A percentile compares a stretch with the other conserved stretches of the same genome.
Conservation (phyloP, 2,888 invertebrate species). For the Hirudinaria manillensis region DNA sequence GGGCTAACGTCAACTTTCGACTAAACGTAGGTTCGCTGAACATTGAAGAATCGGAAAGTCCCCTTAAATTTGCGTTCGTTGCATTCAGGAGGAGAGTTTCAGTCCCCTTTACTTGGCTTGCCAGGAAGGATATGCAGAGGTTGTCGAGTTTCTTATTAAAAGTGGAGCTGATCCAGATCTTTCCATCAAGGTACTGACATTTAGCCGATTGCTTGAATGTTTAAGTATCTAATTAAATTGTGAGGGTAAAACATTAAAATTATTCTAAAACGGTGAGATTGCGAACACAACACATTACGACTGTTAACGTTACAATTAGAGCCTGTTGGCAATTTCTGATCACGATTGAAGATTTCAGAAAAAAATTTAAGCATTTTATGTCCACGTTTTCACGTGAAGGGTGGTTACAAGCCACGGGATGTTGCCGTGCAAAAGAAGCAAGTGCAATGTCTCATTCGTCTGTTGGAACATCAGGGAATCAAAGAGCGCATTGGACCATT, state of each 20-base stretch:
- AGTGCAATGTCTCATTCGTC: background rate
- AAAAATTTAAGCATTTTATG: too few species aligned
- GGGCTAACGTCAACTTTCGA: conserved; percentile 15
- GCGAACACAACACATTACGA: too few species aligned
- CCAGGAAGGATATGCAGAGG: conserved; percentile 11
- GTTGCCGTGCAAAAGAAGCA: conserved; percentile 9
- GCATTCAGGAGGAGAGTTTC: conserved; percentile 11
- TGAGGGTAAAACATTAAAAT: too few species aligned
- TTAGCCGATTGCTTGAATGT: too few species aligned
- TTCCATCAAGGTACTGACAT: background rate
- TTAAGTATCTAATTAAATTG: too few species aligned
- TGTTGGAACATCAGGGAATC: background rate
- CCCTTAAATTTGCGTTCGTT: background rate
- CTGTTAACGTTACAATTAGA: too few species aligned
- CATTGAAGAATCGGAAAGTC: background rate
- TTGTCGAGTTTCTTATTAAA: conserved; percentile 3
- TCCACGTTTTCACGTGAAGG: background rate
- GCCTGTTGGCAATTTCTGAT: too few species aligned
- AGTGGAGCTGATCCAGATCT: conserved; percentile 14
- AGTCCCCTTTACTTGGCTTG: conserved; percentile 17
- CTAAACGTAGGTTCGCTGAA: background rate
- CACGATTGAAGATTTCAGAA: too few species aligned
- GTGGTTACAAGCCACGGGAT: conserved; percentile 16
- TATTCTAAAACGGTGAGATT: too few species aligned
- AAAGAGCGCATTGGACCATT: background rate